Percentiles rank a stretch among this genome's conserved stretches.
Conservation (phyloP, 2,113 vertebrate species). For the Myanophis thanlyinensis region DNA sequence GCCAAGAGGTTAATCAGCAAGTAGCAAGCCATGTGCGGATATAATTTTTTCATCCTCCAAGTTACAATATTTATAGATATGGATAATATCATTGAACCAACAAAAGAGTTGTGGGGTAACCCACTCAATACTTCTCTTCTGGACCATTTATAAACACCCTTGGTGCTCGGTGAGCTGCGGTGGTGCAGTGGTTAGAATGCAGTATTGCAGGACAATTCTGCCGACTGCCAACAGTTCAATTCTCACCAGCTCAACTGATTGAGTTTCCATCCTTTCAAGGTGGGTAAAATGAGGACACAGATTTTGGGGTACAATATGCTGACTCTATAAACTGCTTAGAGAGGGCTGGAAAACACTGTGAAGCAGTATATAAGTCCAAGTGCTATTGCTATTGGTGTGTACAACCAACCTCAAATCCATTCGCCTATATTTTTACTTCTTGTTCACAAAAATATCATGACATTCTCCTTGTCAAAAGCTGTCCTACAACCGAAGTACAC, state of each 20-base stretch:
- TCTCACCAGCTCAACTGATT: too few relatives aligned
- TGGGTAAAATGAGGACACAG: too few relatives aligned
- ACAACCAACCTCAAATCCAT: neutral
- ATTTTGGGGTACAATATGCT: too few relatives aligned
- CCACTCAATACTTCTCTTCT: neutral
- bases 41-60: neutral
- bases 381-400: neutral
- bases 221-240: too few relatives aligned
- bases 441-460: neutral
- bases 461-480: neutral
- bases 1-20: neutral
- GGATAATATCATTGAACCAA: neutral
- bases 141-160: neutral
- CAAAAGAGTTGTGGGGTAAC: neutral
- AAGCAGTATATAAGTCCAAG: too few relatives aligned
- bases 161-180: neutral
- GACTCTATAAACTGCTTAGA: too few relatives aligned
- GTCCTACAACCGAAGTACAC: neutral
- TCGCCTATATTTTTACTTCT: neutral
- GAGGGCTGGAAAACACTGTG: too few relatives aligned
- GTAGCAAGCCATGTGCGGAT: neutral
- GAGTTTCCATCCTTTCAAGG: too few relatives aligned
- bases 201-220: too few relatives aligned
- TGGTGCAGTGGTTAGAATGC: too few relatives aligned
- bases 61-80: neutral